Evolutionary conservation across 2,888 invertebrate genomes (phyloP), one percentile per base, ranked within the genome.

Genomic region (Andrena bicolor): DNA sequence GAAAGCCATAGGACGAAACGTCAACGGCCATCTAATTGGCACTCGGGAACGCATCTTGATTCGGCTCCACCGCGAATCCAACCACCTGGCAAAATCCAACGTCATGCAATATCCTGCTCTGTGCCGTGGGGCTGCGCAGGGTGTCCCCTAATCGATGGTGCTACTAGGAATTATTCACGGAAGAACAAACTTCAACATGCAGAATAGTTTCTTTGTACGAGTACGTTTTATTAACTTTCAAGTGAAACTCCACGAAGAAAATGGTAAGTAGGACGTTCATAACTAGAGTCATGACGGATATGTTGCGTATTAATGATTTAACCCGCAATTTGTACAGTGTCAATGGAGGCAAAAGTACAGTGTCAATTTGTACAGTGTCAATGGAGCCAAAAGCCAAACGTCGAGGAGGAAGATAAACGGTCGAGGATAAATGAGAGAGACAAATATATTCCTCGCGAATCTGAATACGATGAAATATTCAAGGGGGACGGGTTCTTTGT

Each of bases 21-120:
- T 87, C 90, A 92, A 92, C 91, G 89, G 92, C 88, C 87, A 82
- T 89, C 87, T 92, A 92, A 92, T 92, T 92, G 91, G 87, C 83
- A 88, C 90, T 90, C 85, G 83, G 73, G 58, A 65, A 80, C 76
- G 85, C 85, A 89, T 91, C 87, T 89, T 84, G 89, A 90, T 90
- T 85, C 86, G 75, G 69, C 74, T 77, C 20, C 66, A 28, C 41
- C 70, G 76, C 80, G 85, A 77, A 69, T 75, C 68, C 77, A 84
- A 84, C 86, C 90, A 89, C 86, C 85, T 87, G 89, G 83, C 81
- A 76, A 68, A 83, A 73, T 61, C 70, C 28, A 16, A 49, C 20
- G n/a, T 48, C 51, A 76, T 4, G 64, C 32, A 56, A 49, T 32
- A 10, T 23, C 56, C 23, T 26, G 20, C 56, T 7, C 53, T 53